A percentile compares a stretch with the other conserved stretches of the same genome.
These are phyloP conservation scores for Melipona beecheii DNA, from an alignment of 2,888 invertebrate species.

Conservation along the genomic window DNA sequence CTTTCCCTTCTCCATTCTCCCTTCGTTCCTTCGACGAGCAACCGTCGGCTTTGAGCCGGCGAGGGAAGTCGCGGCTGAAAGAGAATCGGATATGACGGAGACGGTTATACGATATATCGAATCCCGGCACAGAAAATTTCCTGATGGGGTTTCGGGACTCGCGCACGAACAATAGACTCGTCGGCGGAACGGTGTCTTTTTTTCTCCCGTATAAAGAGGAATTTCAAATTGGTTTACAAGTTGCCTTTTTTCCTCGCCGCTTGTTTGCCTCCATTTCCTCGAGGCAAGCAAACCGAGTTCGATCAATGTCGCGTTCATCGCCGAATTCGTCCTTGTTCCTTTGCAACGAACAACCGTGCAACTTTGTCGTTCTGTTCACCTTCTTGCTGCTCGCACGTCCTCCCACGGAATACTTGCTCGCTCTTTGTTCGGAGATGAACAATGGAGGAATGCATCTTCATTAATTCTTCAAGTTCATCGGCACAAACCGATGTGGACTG, in stretches of 20 bases:
- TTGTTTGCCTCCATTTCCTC: constrained; percentile 40
- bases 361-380: background rate
- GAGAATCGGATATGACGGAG: constrained; percentile 65
- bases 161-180: constrained; percentile 40
- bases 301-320: constrained; percentile 18
- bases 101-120: constrained; percentile 68
- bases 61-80: constrained; percentile 43
- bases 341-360: constrained; percentile 11
- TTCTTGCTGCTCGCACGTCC: background rate
- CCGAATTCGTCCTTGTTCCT: constrained; percentile 1
- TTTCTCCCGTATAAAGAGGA: constrained; percentile 36
- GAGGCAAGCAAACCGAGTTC: constrained; percentile 30
- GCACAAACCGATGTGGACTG: too few species aligned
- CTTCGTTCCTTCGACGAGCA: background rate
- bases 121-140: constrained; percentile 64
- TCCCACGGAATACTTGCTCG: background rate
- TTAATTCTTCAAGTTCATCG: too few species aligned
- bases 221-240: constrained; percentile 55
- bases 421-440: background rate
- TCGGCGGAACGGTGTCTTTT: constrained; percentile 34
- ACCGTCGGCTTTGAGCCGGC: constrained; percentile 28
- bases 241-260: constrained; percentile 15
- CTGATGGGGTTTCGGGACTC: constrained; percentile 60
- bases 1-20: background rate
- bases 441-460: background rate